These are phyloP conservation scores for Spatulosminthurus flaviceps DNA, from an alignment of 2,888 invertebrate genomes.

Conservation along the genomic window DNA sequence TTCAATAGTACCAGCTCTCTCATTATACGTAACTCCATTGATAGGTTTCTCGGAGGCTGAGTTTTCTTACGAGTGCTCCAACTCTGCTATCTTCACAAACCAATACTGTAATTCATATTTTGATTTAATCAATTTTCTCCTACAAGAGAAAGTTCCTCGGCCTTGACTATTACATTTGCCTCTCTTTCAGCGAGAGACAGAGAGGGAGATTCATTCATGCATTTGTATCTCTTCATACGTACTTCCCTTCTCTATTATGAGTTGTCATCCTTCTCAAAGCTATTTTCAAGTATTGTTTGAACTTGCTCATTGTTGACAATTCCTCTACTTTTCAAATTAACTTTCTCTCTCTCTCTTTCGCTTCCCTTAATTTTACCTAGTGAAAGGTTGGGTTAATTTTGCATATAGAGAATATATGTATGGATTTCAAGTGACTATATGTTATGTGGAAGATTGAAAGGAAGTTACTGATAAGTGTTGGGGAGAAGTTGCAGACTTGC, in stretches of 20 bases:
- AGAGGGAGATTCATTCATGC: too few relatives aligned
- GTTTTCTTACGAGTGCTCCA: too few relatives aligned
- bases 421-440: too few relatives aligned
- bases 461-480: neutral
- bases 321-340: neutral
- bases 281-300: neutral
- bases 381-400: too few relatives aligned
- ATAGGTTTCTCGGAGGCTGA: too few relatives aligned
- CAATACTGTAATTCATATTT: neutral
- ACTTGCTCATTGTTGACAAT: neutral
- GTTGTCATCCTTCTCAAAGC: neutral
- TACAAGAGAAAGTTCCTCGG: neutral
- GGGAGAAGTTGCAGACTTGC: neutral
- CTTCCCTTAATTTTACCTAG: neutral
- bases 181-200: too few relatives aligned
- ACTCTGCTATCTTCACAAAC: neutral
- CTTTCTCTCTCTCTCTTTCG: conserved; percentile 22
- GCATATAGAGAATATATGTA: too few relatives aligned
- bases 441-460: neutral
- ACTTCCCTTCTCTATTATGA: neutral
- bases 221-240: neutral
- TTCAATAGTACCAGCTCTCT: too few relatives aligned
- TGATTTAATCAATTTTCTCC: conserved; percentile 1
- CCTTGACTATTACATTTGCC: too few relatives aligned
- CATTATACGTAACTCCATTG: too few relatives aligned